Base-by-base conservation (phyloP, 2,797 vertebrate genomes). In the Syncerus caffer region DNA sequence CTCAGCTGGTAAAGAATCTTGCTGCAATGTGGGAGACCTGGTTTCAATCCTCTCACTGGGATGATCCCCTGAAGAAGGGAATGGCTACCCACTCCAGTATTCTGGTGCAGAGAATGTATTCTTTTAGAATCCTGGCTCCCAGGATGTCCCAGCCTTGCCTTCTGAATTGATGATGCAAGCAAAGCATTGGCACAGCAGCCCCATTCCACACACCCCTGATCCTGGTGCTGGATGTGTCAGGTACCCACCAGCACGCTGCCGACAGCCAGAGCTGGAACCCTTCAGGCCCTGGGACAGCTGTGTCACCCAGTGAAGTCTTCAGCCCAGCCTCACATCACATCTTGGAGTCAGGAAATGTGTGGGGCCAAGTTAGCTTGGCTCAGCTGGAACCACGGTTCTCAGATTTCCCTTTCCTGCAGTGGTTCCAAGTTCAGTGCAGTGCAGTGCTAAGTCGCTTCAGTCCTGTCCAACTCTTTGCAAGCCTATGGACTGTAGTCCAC, bases 141-240 rank as follows among this genome's bases (percentile, higher is more conserved):
- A 82, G 85, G 15, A 85, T 58, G 9, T 64, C 71, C 78, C 88
- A 55, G 62, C 8, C 42, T 89, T 57, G 10, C 0, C 31, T 55
- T 96, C 97, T 50, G 96, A 97, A 97, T 93, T 88, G 97, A 98
- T 93, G 55, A 94, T 83, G 94, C 96, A 93, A 85, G 85, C 89
- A 96, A 76, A 85, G 76, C 38, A 5, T 60, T 90, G 95, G 95
- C 97, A 90, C 88, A 85, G 74, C 89, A 93, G 27, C 4, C 11
- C 16, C 38, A 15, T 23, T 47, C 15, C 38, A 9, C 50, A 19
- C 58, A 42, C n/a, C 29, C n/a, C 76, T 29, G 45, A 38, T 15
- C 29, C 15, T 31, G 13, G 50, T 50, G 19, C 21, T 38, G 55
- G 78, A 7, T 17, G 3, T 82, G 16, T 17, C 3, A 42, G 7